phyloP scores from a whole-genome alignment of 2,797 vertebrate genomes.

The Cryptoprocta ferox region DNA sequence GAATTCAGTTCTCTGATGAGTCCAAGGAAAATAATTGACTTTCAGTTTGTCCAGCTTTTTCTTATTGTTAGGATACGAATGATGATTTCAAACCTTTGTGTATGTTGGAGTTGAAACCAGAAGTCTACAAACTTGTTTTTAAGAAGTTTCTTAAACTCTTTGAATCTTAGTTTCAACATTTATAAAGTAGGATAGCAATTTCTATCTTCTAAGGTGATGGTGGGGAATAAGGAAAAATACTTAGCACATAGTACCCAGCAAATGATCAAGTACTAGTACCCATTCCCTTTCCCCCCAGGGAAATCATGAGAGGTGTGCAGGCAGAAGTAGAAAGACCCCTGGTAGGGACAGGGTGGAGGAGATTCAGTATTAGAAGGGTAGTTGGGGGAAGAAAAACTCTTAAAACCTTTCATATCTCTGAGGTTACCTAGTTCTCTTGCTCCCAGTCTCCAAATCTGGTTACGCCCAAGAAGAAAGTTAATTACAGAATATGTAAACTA shows the following conservation, averaged over 20 bases:
- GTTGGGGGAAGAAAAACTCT: not conserved
- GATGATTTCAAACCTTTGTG: not conserved
- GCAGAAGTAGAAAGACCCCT: not conserved
- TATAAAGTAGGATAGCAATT: not conserved
- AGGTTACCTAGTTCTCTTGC: not conserved
- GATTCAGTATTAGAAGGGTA: not conserved
- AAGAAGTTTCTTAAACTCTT: not conserved
- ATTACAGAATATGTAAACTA: conserved; percentile 68
- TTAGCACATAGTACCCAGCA: not conserved
- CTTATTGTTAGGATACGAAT: not conserved
- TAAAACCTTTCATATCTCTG: conserved; percentile 9
- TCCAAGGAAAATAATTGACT: not conserved
- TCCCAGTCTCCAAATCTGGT: conserved; percentile 49
- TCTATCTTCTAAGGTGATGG: not conserved
- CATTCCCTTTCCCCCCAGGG: not conserved
- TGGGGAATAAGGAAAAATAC: not conserved
- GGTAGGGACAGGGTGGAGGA: not conserved
- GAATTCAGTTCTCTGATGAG: not conserved
- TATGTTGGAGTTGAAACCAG: not conserved
- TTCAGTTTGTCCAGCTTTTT: conserved; percentile 3
- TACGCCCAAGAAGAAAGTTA: conserved; percentile 49
- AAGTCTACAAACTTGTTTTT: not conserved
- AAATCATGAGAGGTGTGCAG: not conserved
- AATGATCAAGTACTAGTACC: not conserved
- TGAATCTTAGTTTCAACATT: not conserved